Evolutionary conservation across 2,888 invertebrate species (phyloP), one percentile per base, ranked within the genome.

Genomic region (Parelbella ahira): DNA sequence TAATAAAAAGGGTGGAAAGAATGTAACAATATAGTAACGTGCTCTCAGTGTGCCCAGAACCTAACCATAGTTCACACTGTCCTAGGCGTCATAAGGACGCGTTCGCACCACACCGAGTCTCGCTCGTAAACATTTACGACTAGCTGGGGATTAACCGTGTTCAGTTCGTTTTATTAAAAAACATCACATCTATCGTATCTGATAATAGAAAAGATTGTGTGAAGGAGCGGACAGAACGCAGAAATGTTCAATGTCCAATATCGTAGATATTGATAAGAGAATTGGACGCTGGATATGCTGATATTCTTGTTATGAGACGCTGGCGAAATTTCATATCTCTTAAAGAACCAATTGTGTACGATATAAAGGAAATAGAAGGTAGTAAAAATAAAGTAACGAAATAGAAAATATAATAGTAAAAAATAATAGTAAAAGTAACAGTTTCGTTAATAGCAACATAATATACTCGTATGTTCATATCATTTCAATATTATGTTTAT

Each of bases 81-180:
- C 58, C 65, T 57, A 70, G 78, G 80, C 83, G 83, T 76, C 84
- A 70, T 76, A 73, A 73, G 81, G 80, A 65, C 77, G 79, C 71
- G 71, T 78, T 74, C 72, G 62, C 70, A 75, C 75, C 77, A 73
- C 79, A 65, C 62, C 74, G 67, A 77, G 80, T 73, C 71, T 53
- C 58, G 63, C 48, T 80, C 86, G 80, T 87, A 87, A 86, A 86
- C 75, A 70, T 86, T 87, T 84, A 84, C 82, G 84, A 83, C 56
- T 67, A 63, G 51, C 61, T 58, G 63, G 75, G 82, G 84, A 86
- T 80, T 80, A 80, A 77, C 59, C 64, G 64, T 56, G 51, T 50
- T 50, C 69, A 63, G 64, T 46, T 51, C 54, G 70, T 75, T 76
- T 79, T 82, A 82, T 81, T 79, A 82, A 83, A 80, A 82, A 81